These are phyloP conservation scores for Diglossa cyanea DNA, from an alignment of 2,797 vertebrate genomes.

Conservation along the genomic window DNA sequence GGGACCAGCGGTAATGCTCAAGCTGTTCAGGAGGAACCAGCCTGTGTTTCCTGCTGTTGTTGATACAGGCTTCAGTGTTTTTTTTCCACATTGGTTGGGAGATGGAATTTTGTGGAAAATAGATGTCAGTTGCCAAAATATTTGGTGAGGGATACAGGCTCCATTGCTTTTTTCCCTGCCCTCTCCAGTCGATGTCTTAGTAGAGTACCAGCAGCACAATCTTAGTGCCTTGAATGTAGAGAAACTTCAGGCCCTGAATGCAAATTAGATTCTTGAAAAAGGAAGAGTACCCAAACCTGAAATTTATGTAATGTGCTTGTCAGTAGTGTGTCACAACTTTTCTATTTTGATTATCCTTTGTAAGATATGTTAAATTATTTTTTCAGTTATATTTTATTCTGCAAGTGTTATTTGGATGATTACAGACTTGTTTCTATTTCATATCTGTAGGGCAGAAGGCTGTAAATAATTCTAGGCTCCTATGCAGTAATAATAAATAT, in stretches of 20 bases:
- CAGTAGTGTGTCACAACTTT: neutral
- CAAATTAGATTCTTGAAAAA: neutral
- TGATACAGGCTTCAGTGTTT: neutral
- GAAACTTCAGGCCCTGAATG: neutral
- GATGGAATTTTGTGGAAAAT: neutral
- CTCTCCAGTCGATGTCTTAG: accelerated
- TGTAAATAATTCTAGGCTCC: neutral
- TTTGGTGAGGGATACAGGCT: neutral
- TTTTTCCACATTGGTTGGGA: neutral
- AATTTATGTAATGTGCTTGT: neutral
- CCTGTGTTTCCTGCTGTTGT: neutral
- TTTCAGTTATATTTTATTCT: neutral
- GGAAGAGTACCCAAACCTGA: neutral
- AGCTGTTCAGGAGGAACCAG: neutral
- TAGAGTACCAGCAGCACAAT: neutral
- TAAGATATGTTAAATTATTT: neutral
- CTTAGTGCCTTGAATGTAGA: accelerated
- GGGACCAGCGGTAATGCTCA: neutral
- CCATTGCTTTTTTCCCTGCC: neutral
- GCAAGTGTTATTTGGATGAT: neutral
- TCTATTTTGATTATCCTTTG: neutral
- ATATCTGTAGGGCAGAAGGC: neutral
- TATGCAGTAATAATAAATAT: neutral
- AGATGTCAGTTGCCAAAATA: neutral
- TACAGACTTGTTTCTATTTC: neutral